Conservation (phyloP, 2,888 invertebrate species). For the Cosmopolites sordidus region DNA sequence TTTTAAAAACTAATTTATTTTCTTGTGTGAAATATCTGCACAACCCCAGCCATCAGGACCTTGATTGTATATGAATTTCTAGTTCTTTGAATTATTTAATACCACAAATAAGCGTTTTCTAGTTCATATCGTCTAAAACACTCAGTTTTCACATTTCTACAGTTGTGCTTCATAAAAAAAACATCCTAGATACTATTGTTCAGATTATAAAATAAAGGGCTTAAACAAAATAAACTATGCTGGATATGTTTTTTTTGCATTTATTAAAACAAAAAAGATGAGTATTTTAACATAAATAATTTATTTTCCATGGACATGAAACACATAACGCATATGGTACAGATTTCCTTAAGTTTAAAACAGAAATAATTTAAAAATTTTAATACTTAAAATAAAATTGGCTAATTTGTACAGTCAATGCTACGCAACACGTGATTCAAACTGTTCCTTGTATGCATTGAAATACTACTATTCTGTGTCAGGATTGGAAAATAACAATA, state of each 20-base stretch:
- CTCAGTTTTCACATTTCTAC: too few species aligned
- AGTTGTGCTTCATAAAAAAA: too few species aligned
- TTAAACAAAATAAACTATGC: too few species aligned
- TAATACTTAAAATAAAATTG: slow-evolving; percentile 32
- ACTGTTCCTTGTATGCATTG: slow-evolving; percentile 28
- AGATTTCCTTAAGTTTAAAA: slow-evolving; percentile 30
- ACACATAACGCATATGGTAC: slow-evolving; percentile 32
- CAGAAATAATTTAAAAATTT: slow-evolving; percentile 35
- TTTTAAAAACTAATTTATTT: too few species aligned
- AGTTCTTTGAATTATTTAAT: too few species aligned
- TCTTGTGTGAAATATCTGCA: too few species aligned
- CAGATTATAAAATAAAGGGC: too few species aligned
- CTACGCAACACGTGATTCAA: slow-evolving; percentile 29
- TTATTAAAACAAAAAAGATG: background rate
- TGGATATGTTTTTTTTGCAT: background rate
- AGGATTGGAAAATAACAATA: slow-evolving; percentile 22
- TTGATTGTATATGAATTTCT: too few species aligned
- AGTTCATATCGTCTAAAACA: too few species aligned
- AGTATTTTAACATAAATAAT: background rate
- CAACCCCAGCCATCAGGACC: too few species aligned
- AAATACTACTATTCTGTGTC: slow-evolving; percentile 27
- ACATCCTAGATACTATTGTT: too few species aligned
- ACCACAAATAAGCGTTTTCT: too few species aligned
- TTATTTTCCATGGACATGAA: slow-evolving; percentile 6
- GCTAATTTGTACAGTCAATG: slow-evolving; percentile 41